Evolutionary conservation across 2,888 invertebrate species (phyloP), one percentile per base, ranked within the genome.

Genomic region (Agrypnus murinus): DNA sequence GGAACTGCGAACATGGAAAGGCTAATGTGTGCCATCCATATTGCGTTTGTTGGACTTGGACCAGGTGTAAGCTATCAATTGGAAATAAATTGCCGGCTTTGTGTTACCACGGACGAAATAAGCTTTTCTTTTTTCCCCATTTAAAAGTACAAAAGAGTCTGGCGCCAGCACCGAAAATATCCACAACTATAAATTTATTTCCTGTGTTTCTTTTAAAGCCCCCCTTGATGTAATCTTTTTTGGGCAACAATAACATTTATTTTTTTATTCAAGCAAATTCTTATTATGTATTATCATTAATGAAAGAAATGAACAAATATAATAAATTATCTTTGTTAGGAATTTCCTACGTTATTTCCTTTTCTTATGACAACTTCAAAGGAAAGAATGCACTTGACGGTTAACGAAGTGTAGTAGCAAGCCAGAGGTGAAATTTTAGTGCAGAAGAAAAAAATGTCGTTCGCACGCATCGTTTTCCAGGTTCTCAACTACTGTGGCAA

Each of bases 1-100:
- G 65, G 55, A 65, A 48, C 63, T 69, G 69, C 31, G 58, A 69
- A 69, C 63, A 69, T 50, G 64, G 59, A 69, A 69, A 69, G 69
- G 69, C 58, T 69, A 69, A 69, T 69, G 69, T 53, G 64, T 46
- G 63, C 57, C 63, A 69, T 69, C 57, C 57, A 38, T 69, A 46
- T 63, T 48, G 46, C 64, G 48, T 63, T 64, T 64, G 57, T 69
- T 64, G 53, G 55, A 65, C 65, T 55, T 45, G 65, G 65, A 55
- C 55, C 65, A 65, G 65, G 65, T 65, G 65, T 57, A 53, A 55
- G 55, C 65, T 65, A 65, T 65, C 65, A 65, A 65, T 65, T 57
- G 65, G 43, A 65, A 65, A 65, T 65, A 65, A 57, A 65, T 65
- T 65, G 65, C 55, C 55, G 65, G 65, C 55, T 65, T 65, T 53